Percentiles rank a stretch among this genome's conserved stretches.
Conservation (phyloP, 1,140 invertebrate genomes). For the Rhynchophorus ferrugineus region DNA sequence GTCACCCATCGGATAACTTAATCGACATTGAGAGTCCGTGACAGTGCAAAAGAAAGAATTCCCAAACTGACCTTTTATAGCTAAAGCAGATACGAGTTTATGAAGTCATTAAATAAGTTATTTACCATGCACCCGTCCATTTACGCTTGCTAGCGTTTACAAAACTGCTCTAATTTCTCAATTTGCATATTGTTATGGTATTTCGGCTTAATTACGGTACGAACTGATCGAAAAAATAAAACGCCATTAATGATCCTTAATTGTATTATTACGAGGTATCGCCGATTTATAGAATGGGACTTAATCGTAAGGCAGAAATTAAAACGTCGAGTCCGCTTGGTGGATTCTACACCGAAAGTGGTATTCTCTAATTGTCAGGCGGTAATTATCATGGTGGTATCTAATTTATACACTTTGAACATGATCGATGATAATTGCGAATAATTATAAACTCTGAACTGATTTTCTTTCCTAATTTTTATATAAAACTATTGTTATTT, state of each 20-base stretch:
- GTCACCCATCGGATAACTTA: no score
- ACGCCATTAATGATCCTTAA: background rate
- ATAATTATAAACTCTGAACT: no score
- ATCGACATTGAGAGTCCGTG: no score
- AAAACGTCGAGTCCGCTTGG: no score
- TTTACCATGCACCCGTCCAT: background rate
- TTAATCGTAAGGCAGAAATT: background rate
- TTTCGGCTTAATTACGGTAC: background rate
- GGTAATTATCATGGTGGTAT: no score
- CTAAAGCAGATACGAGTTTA: background rate
- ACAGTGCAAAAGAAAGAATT: background rate
- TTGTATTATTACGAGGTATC: background rate
- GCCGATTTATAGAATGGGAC: background rate
- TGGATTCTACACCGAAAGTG: no score
- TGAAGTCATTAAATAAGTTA: background rate
- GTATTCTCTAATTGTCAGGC: no score
- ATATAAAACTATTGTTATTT: no score
- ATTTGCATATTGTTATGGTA: background rate
- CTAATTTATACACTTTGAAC: no score
- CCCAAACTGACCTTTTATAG: background rate
- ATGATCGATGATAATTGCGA: no score
- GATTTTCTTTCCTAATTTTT: no score
- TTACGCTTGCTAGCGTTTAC: background rate
- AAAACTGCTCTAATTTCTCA: background rate
- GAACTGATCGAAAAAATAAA: background rate